Conservation (phyloP, 2,113 vertebrate genomes). For the Apaloderma vittatum region DNA sequence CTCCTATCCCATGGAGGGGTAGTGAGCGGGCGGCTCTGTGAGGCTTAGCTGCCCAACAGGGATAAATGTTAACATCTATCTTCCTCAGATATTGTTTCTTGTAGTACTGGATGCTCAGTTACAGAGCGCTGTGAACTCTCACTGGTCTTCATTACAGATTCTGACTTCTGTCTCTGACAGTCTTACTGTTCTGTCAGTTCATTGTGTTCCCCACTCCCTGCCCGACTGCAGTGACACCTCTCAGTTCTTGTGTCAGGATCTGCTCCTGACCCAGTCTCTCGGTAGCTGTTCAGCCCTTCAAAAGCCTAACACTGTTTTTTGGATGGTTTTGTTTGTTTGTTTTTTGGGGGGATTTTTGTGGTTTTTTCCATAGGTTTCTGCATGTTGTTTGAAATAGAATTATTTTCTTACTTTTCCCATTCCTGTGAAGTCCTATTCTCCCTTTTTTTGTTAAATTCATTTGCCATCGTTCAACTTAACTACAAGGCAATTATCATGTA, state of each 20-base stretch:
- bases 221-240: rapidly evolving
- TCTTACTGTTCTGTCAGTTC: neutral
- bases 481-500: neutral
- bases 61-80: neutral
- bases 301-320: neutral
- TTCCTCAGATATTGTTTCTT: neutral
- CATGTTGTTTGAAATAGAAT: neutral
- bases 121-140: neutral
- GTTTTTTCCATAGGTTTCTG: neutral
- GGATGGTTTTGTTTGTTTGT: neutral
- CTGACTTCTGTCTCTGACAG: neutral
- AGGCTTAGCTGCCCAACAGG: neutral
- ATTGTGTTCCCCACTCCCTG: rapidly evolving
- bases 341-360: neutral
- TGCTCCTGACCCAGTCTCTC: neutral
- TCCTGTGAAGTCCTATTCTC: neutral
- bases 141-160: neutral
- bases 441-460: neutral
- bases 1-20: no score
- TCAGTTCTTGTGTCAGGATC: neutral
- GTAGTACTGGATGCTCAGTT: neutral
- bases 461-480: neutral
- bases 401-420: neutral
- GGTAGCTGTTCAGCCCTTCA: neutral
- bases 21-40: rapidly evolving